A percentile compares a stretch with the other conserved stretches of the same genome.
Evolutionary conservation across 1,140 invertebrate species (phyloP).

Genomic region (Drosophila mayri): DNA sequence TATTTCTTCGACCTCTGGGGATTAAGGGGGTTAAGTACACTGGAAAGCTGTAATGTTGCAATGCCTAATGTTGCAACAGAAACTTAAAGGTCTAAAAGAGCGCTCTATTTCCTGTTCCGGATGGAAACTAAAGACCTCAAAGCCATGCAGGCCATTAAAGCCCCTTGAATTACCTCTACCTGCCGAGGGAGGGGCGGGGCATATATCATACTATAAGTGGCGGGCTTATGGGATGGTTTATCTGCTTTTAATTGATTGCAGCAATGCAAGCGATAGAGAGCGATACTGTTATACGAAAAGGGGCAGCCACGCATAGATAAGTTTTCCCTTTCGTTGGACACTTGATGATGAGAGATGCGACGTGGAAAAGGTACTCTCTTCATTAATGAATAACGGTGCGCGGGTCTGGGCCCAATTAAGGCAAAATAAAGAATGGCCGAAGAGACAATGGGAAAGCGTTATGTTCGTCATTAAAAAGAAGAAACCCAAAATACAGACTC

Average conservation of each 20-base stretch:
- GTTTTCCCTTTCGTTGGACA: conserved; percentile 51
- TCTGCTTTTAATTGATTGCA: conserved; percentile 35
- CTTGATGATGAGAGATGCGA: conserved; percentile 22
- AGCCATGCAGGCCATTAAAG: conserved; percentile 29
- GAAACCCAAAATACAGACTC: conserved; percentile 37
- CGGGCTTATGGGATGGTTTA: conserved; percentile 12
- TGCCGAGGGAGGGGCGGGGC: background rate
- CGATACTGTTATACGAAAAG: conserved; percentile 22
- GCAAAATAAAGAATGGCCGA: conserved; percentile 54
- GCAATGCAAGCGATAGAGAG: conserved; percentile 15
- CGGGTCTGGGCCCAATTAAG: conserved; percentile 60
- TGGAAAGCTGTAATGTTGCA: conserved; percentile 21
- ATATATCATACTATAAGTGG: conserved; percentile 12
- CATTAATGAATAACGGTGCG: conserved; percentile 73
- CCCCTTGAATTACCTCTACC: conserved; percentile 16
- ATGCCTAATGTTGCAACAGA: conserved; percentile 22
- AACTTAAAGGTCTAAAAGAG: conserved; percentile 13
- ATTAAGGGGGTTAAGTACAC: conserved; percentile 11
- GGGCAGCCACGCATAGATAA: conserved; percentile 29
- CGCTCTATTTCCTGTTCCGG: conserved; percentile 62
- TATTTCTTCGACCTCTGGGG: conserved; percentile 9
- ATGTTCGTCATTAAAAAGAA: conserved; percentile 58
- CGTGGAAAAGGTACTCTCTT: conserved; percentile 35
- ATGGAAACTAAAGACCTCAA: conserved; percentile 2
- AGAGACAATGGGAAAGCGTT: conserved; percentile 50